Evolutionary conservation across 2,797 vertebrate genomes (phyloP), one percentile per base, ranked within the genome.

Genomic region (Peromyscus eremicus): DNA sequence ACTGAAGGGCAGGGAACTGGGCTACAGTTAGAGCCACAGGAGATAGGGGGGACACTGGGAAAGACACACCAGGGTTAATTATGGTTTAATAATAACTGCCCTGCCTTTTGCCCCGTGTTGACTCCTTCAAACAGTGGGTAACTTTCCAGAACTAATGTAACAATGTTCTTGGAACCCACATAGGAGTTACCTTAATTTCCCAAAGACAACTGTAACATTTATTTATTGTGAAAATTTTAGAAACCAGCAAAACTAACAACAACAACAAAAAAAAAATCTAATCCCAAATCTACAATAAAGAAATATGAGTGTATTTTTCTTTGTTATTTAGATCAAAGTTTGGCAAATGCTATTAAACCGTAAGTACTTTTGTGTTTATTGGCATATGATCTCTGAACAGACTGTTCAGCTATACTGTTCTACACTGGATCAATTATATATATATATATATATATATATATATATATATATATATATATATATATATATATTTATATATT

Each of bases 101-200:
- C 37, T 10, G 11, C 86, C 32, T 92, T 29, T 23, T 85, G 3
- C 23, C 19, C 23, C 88, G 40, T 27, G 25, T 10, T n/a, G 17
- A 52, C 43, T 32, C 29, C 77, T 93, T 81, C 29, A 68, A n/a
- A 71, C 29, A 92, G 32, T 79, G 92, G 12, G 32, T 32, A 86
- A 37, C 8, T 82, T 23, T 32, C 27, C 46, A n/a, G 9, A 92
- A 55, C 23, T 94, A 88, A 75, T 62, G 10, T 17, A 79, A 93
- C 46, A 91, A 21, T 95, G 71, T 94, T 96, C 77, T 84, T 94
- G 37, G 23, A 76, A 37, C 82, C 34, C 89, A 91, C 17, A 3
- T 32, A 83, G 3, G 37, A 46, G 2, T 40, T 62, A 79, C 52
- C 71, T 82, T 92, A 81, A 40, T 79, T 82, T 62, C 34, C 6